These are phyloP conservation scores for Oreocharis arfaki DNA, from an alignment of 2,113 vertebrate genomes.

Conservation along the genomic window DNA sequence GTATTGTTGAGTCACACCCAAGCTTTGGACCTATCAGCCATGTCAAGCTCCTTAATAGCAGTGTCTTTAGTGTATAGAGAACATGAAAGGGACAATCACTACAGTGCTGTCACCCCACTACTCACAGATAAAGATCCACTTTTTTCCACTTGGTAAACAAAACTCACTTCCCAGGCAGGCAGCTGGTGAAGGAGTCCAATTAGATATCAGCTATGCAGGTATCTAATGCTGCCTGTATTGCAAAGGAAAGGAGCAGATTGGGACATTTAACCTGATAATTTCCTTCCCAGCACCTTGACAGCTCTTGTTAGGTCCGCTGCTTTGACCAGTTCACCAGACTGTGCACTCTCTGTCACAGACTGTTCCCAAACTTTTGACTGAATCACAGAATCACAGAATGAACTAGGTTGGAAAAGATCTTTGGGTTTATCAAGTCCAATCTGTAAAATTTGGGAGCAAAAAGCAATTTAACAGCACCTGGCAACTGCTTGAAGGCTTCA, in stretches of 20 bases:
- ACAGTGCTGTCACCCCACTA: not conserved
- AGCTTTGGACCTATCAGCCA: not conserved
- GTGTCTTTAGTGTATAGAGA: not conserved
- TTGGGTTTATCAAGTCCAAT: not conserved
- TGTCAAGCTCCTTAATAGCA: not conserved
- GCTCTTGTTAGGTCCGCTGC: not conserved
- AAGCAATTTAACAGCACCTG: not conserved
- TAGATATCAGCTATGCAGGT: not conserved
- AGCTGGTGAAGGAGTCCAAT: not conserved
- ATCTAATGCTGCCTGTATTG: not conserved
- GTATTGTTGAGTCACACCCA: not conserved
- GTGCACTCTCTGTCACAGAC: not conserved
- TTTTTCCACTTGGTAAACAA: not conserved
- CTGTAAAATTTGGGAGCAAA: not conserved
- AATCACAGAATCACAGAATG: not conserved
- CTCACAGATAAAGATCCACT: not conserved
- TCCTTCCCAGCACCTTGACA: not conserved
- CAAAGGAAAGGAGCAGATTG: not conserved
- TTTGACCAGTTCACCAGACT: not conserved
- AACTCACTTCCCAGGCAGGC: not conserved
- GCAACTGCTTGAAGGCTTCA: not conserved
- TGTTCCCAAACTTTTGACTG: not conserved
- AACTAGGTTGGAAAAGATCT: no score
- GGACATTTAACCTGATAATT: not conserved
- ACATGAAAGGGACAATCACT: not conserved